These are phyloP conservation scores for Metacarcinus magister DNA, from an alignment of 2,888 invertebrate species.

Conservation along the genomic window DNA sequence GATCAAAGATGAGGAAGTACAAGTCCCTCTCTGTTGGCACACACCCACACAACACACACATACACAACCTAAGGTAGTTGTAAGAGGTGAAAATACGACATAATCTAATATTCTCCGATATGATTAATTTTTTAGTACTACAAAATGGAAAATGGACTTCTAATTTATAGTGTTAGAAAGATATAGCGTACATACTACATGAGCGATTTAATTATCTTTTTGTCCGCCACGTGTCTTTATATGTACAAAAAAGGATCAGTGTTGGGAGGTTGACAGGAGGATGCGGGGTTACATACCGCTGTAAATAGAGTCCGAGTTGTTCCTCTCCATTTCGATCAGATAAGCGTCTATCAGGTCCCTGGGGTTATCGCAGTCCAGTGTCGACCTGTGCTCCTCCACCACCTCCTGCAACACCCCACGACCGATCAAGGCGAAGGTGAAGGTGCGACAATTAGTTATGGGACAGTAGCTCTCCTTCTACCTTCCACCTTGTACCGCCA, in stretches of 20 bases:
- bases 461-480: not conserved
- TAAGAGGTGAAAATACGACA: not conserved
- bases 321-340: slow-evolving; percentile 43
- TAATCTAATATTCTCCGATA: not conserved
- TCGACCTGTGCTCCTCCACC: not conserved
- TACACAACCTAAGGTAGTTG: not conserved
- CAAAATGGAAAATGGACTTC: not conserved
- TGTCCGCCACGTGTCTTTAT: not conserved
- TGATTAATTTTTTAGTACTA: not conserved
- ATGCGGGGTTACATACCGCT: not conserved
- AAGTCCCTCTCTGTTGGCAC: not conserved
- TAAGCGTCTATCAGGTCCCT: slow-evolving; percentile 60
- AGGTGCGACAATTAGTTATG: not conserved
- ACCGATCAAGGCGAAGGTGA: not conserved
- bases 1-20: not conserved
- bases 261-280: not conserved
- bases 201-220: not conserved
- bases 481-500: not conserved
- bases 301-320: not conserved
- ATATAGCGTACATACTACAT: not conserved
- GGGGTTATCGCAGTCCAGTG: slow-evolving; percentile 49
- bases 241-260: not conserved
- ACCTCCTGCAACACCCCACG: not conserved
- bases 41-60: not conserved
- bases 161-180: not conserved